phyloP scores from a whole-genome alignment of 92 coral and sea anemone species.

The Epizoanthus stellaris region DNA sequence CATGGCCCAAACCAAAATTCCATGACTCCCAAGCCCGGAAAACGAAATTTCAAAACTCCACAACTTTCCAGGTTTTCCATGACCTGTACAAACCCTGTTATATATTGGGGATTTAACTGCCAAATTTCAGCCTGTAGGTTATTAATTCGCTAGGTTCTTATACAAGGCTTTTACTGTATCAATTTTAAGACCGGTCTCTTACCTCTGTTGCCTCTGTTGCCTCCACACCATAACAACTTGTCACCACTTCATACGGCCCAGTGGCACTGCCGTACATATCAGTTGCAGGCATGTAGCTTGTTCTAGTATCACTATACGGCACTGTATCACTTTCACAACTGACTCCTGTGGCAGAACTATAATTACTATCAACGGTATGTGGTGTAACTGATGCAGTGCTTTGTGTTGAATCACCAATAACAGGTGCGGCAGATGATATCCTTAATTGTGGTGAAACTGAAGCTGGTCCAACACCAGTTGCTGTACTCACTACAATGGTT shows the following conservation, averaged over 20 bases:
- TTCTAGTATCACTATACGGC: neutral
- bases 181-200: neutral
- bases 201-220: neutral
- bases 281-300: neutral
- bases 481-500: neutral
- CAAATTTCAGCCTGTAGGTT: too few species aligned
- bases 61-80: too few species aligned
- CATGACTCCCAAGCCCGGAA: too few species aligned
- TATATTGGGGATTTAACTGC: too few species aligned
- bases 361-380: neutral
- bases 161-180: neutral
- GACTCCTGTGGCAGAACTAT: neutral
- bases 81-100: too few species aligned
- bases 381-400: constrained; percentile 2
- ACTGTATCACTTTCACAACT: neutral
- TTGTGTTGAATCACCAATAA: neutral
- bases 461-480: constrained; percentile 3
- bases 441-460: neutral
- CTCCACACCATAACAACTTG: constrained; percentile 1
- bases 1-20: too few species aligned
- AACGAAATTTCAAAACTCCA: too few species aligned
- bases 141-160: too few species aligned
- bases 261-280: constrained; percentile 25
- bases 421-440: neutral
- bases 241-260: constrained; percentile 21